These are phyloP conservation scores for Malacoraja senta DNA, from an alignment of 2,797 vertebrate genomes.

Conservation along the genomic window DNA sequence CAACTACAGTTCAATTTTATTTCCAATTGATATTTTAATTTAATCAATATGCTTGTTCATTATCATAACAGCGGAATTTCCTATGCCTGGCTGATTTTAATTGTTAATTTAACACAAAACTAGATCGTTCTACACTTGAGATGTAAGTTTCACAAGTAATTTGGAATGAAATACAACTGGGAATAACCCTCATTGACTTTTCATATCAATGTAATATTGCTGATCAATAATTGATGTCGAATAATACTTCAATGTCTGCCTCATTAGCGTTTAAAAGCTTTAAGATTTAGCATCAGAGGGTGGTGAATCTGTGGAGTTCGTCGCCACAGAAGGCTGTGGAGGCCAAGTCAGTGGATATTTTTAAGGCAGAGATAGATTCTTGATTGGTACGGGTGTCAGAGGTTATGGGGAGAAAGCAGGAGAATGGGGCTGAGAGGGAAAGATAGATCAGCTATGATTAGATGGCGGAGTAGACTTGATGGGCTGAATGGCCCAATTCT, in stretches of 20 bases:
- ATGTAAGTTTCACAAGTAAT: neutral
- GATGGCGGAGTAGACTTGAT: too few relatives aligned
- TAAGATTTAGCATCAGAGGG: neutral
- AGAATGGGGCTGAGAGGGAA: too few relatives aligned
- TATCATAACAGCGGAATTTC: neutral
- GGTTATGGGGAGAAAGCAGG: too few relatives aligned
- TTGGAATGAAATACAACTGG: neutral
- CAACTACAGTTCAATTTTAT: neutral
- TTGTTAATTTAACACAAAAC: constrained; percentile 8
- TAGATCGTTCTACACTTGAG: neutral
- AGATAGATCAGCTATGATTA: too few relatives aligned
- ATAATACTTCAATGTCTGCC: too few relatives aligned
- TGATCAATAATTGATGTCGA: constrained; percentile 3
- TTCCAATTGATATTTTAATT: constrained; percentile 6
- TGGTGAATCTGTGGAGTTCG: too few relatives aligned
- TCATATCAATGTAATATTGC: neutral
- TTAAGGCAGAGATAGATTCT: too few relatives aligned
- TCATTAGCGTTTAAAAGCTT: neutral
- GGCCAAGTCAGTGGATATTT: too few relatives aligned
- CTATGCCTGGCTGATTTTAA: neutral
- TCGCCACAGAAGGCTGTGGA: too few relatives aligned
- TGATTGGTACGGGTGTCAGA: too few relatives aligned
- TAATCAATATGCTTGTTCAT: neutral
- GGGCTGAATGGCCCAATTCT: too few relatives aligned
- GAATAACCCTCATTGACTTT: neutral